Conservation (phyloP, 2,797 vertebrate genomes). For the Cuculus canorus region DNA sequence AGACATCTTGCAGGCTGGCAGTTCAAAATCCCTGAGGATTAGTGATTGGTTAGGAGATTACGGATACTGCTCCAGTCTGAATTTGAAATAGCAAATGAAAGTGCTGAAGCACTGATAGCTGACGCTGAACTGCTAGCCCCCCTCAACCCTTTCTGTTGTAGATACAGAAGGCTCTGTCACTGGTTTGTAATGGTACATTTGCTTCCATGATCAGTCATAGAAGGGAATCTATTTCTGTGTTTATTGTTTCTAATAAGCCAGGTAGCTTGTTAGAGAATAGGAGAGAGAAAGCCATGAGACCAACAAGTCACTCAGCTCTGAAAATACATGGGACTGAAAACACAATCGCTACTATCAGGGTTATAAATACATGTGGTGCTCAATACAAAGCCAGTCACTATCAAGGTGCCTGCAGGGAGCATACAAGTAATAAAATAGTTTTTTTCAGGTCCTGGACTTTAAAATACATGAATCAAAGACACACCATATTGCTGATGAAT, state of each 20-base stretch:
- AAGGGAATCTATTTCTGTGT: background rate
- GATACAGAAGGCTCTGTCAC: background rate
- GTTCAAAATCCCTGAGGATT: slow-evolving; percentile 51
- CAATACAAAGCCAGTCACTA: slow-evolving; percentile 12
- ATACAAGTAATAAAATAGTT: background rate
- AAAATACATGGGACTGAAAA: background rate
- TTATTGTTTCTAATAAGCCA: background rate
- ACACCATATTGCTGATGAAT: background rate
- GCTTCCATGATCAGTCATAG: background rate
- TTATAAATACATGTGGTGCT: background rate
- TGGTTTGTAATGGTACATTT: background rate
- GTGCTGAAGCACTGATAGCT: background rate
- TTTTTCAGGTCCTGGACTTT: background rate
- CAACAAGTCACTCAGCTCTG: background rate
- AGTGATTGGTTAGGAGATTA: slow-evolving; percentile 53
- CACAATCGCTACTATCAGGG: background rate
- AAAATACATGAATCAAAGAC: background rate
- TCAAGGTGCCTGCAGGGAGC: background rate
- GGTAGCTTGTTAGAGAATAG: background rate
- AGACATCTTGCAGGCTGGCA: slow-evolving; percentile 32
- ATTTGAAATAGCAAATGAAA: slow-evolving; percentile 50
- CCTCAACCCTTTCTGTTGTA: background rate
- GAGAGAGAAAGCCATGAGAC: background rate
- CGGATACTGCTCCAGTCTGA: background rate
- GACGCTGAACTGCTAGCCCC: background rate